Evolutionary conservation across 2,797 vertebrate genomes (phyloP), one percentile per base, ranked within the genome.

Genomic region (Orestias chungarensis): DNA sequence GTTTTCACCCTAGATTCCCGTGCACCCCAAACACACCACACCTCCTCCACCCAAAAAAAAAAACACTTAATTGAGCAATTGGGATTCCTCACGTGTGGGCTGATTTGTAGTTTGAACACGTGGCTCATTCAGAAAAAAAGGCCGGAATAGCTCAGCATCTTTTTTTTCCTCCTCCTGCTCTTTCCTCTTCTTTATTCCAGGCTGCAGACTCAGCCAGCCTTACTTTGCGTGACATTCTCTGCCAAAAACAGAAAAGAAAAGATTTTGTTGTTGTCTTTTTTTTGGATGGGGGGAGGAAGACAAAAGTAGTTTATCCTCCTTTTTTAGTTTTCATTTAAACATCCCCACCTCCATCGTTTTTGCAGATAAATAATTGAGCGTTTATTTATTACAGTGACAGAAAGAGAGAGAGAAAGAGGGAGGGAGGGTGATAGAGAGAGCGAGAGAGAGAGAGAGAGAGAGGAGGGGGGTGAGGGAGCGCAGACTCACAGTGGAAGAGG

Each of bases 101-200:
- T 98, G 96, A 98, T 98, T 97, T 97, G 96, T 96, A 97, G 96
- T 97, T 97, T 96, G 97, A 98, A 97, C 97, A 98, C 97, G 96
- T 98, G 97, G 96, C 97, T 97, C 95, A 97, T 96, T 97, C 95
- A 96, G 96, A 91, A 55, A 64, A 70, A 62, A 94, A 96, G 95
- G 94, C 94, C 95, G 95, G 95, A 97, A 95, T 95, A 96, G 95
- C 93, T 86, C 94, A 92, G 93, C 89, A 91, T 95, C 94, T 95
- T 95, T 93, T 90, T 83, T 67, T 57, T 50, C 11, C 70, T 47
- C 80, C 69, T 73, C 82, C 89, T 81, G 91, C 82, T 70, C 82
- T 90, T 82, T 91, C 86, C 86, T 86, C 82, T 87, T 86, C 84
- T 88, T n/a, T 86, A 87, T 86, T 92, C 92, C 91, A 80, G 92